Evolutionary conservation across 2,113 vertebrate genomes (phyloP), one percentile per base, ranked within the genome.

Genomic region (Cranoglanis bouderius): DNA sequence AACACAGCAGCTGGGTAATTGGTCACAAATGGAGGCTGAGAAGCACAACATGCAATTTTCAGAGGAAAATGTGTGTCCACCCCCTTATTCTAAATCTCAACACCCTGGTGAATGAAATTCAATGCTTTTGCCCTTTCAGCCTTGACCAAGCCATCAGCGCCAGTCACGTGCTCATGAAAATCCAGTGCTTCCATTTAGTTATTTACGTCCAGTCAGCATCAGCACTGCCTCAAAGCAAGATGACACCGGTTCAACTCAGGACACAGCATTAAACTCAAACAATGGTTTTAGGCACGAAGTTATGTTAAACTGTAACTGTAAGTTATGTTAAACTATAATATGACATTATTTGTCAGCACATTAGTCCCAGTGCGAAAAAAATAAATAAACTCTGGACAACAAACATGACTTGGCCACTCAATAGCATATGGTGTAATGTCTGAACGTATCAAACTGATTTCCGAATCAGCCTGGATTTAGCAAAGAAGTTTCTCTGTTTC

Each of bases 141-240:
- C 32, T 46, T 84, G 14, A 49, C 65, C 40, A 26, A 46, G 59
- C 40, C 59, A 67, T 65, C 82, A 84, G 82, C 59, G 65, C 6
- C 40, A 12, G 82, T 65, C 82, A 84, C 26, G 2, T 43, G 82
- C 59, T 65, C 82, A 84, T 84, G 59, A 84, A 84, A 84, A 84
- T 46, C 46, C 59, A 84, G 65, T 65, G 29, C 40, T 49, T 18
- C 38, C 59, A 65, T 67, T 43, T 46, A 63, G 82, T 84, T 63
- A 46, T 84, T 84, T 84, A 63, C 8, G 21, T 43, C 82, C 75
- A 81, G 53, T 78, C 26, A 81, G 59, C n/a, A 55, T 67, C 55
- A 67, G 77, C 19, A n/a, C 9, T 61, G 43, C 82, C 59, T 84
- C 14, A 9, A 46, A 65, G 9, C 26, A 84, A 63, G 38, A 40